These are phyloP conservation scores for Nicator chloris DNA, from an alignment of 2,113 vertebrate species.

Conservation along the genomic window DNA sequence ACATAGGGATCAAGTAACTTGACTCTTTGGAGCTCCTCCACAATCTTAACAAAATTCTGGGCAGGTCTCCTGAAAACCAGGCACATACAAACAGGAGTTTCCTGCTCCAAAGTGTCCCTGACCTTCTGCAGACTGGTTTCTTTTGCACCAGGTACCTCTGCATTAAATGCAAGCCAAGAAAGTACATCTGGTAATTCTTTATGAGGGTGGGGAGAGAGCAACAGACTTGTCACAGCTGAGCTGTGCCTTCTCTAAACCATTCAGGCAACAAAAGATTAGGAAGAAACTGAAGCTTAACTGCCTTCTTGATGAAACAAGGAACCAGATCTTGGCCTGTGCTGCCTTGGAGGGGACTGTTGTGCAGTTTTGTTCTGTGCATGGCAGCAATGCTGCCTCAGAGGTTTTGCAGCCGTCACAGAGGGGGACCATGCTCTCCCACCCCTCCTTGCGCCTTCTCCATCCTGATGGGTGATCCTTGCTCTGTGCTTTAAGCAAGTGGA, in stretches of 20 bases:
- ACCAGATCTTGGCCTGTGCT: background rate
- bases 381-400: background rate
- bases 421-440: background rate
- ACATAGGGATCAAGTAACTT: background rate
- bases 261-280: background rate
- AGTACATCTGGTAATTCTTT: background rate
- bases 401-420: background rate
- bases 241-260: background rate
- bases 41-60: background rate
- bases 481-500: background rate
- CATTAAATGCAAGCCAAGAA: background rate
- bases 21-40: background rate
- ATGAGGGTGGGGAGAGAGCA: background rate
- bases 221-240: background rate
- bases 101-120: background rate
- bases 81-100: background rate
- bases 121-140: background rate
- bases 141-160: background rate
- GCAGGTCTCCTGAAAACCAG: background rate
- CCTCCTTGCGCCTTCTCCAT: background rate
- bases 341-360: background rate
- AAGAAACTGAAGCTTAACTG: background rate
- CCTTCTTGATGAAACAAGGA: background rate
- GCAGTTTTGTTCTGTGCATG: background rate
- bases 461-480: background rate